Evolutionary conservation across 1,140 invertebrate genomes (phyloP).

Genomic region (Adelges cooleyi): DNA sequence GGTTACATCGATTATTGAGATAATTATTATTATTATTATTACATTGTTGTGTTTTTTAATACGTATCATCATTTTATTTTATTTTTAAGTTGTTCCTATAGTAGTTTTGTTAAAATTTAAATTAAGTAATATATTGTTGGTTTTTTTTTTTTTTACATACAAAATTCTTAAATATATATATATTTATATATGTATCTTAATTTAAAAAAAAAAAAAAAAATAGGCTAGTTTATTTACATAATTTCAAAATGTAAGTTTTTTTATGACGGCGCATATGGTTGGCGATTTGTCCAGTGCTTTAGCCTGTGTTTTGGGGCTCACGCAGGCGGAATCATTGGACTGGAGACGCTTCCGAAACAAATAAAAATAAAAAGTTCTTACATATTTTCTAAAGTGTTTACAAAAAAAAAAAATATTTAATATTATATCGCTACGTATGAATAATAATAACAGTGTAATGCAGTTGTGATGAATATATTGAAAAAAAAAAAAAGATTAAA

Average conservation of each 20-base stretch:
- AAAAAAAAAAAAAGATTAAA: too few species aligned
- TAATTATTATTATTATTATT: constrained; percentile 1
- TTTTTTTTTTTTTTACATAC: constrained; percentile 11
- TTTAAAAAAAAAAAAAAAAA: constrained; percentile 6
- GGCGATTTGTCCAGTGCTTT: constrained; percentile 18
- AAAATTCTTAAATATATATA: constrained; percentile 17
- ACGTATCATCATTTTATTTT: constrained; percentile 4
- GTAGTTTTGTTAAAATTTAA: constrained; percentile 2
- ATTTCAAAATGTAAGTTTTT: constrained; percentile 10
- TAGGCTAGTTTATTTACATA: constrained; percentile 23
- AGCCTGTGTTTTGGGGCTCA: constrained; percentile 11
- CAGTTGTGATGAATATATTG: too few species aligned
- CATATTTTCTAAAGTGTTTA: too few species aligned
- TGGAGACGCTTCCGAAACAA: constrained; percentile 27
- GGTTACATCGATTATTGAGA: too few species aligned
- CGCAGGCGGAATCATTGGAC: constrained; percentile 22
- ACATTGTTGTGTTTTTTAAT: not conserved
- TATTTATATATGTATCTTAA: constrained; percentile 10
- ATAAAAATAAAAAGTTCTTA: constrained; percentile 28
- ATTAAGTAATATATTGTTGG: not conserved
- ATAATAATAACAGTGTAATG: too few species aligned
- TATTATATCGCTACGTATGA: too few species aligned
- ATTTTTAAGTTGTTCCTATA: not conserved
- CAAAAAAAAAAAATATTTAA: too few species aligned
- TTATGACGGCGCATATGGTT: constrained; percentile 16